phyloP scores from a whole-genome alignment of 2,888 invertebrate genomes.

The Nephrotoma appendiculata region DNA sequence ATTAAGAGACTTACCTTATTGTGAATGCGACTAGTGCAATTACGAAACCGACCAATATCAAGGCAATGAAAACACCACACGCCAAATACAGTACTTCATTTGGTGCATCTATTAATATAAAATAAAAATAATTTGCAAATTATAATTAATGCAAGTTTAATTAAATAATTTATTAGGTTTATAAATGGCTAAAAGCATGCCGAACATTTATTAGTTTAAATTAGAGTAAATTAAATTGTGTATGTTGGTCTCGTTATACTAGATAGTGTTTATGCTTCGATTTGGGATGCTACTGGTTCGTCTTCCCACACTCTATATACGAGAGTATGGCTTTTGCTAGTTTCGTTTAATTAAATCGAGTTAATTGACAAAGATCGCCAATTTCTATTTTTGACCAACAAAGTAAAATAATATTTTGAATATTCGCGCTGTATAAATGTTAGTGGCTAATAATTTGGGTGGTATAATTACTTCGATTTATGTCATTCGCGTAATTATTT shows the following conservation, averaged over 20 bases:
- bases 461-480: no score
- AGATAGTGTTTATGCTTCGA: background rate
- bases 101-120: slow-evolving; percentile 52
- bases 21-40: slow-evolving; percentile 68
- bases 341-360: background rate
- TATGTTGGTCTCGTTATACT: background rate
- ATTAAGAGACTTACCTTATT: slow-evolving; percentile 47
- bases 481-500: no score
- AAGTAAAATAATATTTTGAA: no score
- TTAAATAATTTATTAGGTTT: background rate
- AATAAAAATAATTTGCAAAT: background rate
- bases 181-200: background rate
- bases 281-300: no score
- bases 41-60: slow-evolving; percentile 66
- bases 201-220: background rate
- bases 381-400: background rate
- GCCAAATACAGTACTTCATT: slow-evolving; percentile 73
- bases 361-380: background rate
- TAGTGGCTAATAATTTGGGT: no score
- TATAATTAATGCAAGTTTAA: background rate
- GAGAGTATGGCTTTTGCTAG: background rate
- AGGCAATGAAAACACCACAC: slow-evolving; percentile 69
- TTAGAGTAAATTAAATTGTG: background rate
- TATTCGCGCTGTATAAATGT: no score
- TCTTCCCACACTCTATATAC: background rate